Evolutionary conservation across 2,797 vertebrate genomes (phyloP).

Genomic region (Podargus strigoides): DNA sequence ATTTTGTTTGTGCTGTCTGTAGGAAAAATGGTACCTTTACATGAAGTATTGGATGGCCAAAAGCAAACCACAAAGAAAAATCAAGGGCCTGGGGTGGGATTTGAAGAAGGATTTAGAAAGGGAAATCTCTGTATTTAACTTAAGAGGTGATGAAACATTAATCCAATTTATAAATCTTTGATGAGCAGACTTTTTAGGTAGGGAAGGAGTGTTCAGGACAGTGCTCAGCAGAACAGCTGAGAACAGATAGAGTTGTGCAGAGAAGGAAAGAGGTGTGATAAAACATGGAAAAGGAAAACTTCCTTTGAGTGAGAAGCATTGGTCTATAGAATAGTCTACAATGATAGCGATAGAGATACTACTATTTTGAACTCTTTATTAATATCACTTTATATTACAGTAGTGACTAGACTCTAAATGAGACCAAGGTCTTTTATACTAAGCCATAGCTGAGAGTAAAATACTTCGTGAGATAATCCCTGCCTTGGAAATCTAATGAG

Average conservation of each 20-base stretch:
- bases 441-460: background rate
- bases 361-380: background rate
- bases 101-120: background rate
- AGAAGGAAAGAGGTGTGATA: background rate
- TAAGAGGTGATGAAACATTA: conserved; percentile 27
- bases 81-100: background rate
- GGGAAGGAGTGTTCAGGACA: background rate
- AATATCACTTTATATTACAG: background rate
- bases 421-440: background rate
- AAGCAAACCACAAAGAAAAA: background rate
- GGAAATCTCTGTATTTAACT: conserved; percentile 14
- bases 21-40: background rate
- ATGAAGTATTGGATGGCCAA: background rate
- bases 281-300: background rate
- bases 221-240: background rate
- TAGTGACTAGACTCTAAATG: background rate
- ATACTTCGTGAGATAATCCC: background rate
- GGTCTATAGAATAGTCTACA: background rate
- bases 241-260: background rate
- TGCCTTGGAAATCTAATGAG: background rate
- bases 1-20: background rate
- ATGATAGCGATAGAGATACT: background rate
- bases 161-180: conserved; percentile 10
- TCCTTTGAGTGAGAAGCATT: background rate
- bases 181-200: background rate